Conservation (phyloP, 2,797 vertebrate species). For the Parauchenoglanis punctatus region DNA sequence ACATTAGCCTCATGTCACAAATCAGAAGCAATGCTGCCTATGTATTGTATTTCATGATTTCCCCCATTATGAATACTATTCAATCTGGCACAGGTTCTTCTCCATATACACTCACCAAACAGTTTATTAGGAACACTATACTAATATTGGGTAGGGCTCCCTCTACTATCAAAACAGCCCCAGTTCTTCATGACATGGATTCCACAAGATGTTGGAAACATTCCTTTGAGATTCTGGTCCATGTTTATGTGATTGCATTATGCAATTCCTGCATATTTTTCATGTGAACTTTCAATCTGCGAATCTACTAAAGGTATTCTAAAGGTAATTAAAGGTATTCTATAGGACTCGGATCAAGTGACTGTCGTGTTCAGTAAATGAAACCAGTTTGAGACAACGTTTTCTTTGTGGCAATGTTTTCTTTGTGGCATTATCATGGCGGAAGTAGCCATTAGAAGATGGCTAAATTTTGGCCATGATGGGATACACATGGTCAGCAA, state of each 20-base stretch:
- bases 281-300: neutral
- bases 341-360: neutral
- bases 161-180: neutral
- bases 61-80: neutral
- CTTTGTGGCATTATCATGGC: neutral
- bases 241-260: neutral
- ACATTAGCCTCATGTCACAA: neutral
- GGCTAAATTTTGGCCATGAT: neutral
- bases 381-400: neutral
- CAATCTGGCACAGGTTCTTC: neutral
- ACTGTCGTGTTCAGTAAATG: neutral
- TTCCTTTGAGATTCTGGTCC: neutral
- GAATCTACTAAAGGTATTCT: neutral
- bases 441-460: neutral
- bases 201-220: neutral
- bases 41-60: constrained; percentile 16
- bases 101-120: neutral
- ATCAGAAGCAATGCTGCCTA: neutral
- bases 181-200: neutral
- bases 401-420: neutral
- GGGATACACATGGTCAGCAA: neutral
- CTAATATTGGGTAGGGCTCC: neutral
- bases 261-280: too few relatives aligned
- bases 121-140: neutral
- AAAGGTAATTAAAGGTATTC: neutral